These are phyloP conservation scores for Synaphobranchus kaupii DNA, from an alignment of 2,797 vertebrate genomes.

Conservation along the genomic window DNA sequence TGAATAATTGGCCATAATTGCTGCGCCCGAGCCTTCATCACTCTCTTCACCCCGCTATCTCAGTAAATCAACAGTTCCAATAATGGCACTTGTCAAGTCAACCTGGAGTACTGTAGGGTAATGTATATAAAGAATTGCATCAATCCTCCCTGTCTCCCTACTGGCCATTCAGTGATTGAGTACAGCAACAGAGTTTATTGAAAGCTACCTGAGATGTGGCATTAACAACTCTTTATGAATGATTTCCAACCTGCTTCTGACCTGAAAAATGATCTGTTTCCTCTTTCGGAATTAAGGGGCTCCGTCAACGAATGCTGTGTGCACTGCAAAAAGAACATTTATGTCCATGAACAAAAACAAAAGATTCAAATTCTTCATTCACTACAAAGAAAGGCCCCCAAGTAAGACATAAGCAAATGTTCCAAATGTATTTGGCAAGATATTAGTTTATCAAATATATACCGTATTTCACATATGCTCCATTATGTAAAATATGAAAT, in stretches of 20 bases:
- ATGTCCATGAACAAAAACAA: slow-evolving; percentile 35
- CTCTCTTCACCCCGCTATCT: not conserved
- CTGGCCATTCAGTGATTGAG: slow-evolving; percentile 10
- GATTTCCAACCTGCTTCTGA: not conserved
- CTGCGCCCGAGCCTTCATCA: not conserved
- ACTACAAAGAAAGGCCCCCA: not conserved
- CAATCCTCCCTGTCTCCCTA: slow-evolving; percentile 5
- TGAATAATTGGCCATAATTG: slow-evolving; percentile 17
- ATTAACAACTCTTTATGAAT: not conserved
- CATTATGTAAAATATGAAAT: not conserved
- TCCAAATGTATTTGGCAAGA: slow-evolving; percentile 56
- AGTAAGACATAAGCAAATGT: slow-evolving; percentile 62
- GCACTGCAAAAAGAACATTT: slow-evolving; percentile 51
- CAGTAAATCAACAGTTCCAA: slow-evolving; percentile 8
- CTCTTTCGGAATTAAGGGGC: slow-evolving; percentile 48
- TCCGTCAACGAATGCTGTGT: slow-evolving; percentile 49
- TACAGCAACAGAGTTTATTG: not conserved
- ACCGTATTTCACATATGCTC: slow-evolving; percentile 47
- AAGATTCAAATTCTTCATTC: not conserved
- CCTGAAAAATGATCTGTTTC: slow-evolving; percentile 54
- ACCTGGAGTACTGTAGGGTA: not conserved
- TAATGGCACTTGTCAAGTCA: not conserved
- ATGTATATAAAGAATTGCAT: not conserved
- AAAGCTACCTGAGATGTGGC: not conserved
- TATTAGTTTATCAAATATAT: slow-evolving; percentile 53